These are phyloP conservation scores for Lordiphosa fenestrarum DNA, from an alignment of 2,888 invertebrate species.

Conservation along the genomic window DNA sequence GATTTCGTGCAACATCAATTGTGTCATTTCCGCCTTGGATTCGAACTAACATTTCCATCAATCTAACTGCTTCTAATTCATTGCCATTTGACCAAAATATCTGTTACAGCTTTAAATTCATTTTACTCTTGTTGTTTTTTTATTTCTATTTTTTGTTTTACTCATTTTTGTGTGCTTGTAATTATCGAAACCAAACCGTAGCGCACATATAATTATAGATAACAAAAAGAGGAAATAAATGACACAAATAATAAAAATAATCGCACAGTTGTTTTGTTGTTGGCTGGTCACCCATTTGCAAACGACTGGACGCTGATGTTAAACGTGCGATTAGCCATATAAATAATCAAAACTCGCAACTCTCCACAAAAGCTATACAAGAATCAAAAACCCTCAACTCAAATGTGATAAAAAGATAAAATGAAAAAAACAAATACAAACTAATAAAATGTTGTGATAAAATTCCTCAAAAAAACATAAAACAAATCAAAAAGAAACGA, in stretches of 20 bases:
- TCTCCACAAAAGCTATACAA: conserved; percentile 5
- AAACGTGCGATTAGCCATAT: conserved; percentile 38
- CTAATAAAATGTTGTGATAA: conserved; percentile 23
- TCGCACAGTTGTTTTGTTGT: conserved; percentile 38
- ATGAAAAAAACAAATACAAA: conserved; percentile 15
- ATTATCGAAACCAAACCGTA: conserved; percentile 37
- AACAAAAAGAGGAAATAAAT: conserved; percentile 15
- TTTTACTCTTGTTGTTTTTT: conserved; percentile 1
- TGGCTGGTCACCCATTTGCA: conserved; percentile 17
- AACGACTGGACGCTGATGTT: conserved; percentile 10
- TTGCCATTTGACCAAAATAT: conserved; percentile 13
- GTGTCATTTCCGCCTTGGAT: too few relatives aligned
- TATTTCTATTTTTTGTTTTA: conserved; percentile 13
- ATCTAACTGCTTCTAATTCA: conserved; percentile 14
- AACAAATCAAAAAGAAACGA: conserved; percentile 33
- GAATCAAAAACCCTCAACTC: conserved; percentile 10
- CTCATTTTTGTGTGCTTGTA: conserved; percentile 49
- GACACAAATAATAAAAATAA: conserved; percentile 2
- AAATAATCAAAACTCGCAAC: conserved; percentile 5
- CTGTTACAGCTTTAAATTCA: conserved; percentile 27
- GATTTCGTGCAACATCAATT: too few relatives aligned
- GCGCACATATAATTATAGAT: conserved; percentile 40
- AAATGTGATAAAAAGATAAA: conserved; percentile 13
- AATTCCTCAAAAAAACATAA: conserved; percentile 34
- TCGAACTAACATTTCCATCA: conserved; percentile 8